Evolutionary conservation across 2,113 vertebrate genomes (phyloP), one percentile per base, ranked within the genome.

Genomic region (Larimichthys polyactis): DNA sequence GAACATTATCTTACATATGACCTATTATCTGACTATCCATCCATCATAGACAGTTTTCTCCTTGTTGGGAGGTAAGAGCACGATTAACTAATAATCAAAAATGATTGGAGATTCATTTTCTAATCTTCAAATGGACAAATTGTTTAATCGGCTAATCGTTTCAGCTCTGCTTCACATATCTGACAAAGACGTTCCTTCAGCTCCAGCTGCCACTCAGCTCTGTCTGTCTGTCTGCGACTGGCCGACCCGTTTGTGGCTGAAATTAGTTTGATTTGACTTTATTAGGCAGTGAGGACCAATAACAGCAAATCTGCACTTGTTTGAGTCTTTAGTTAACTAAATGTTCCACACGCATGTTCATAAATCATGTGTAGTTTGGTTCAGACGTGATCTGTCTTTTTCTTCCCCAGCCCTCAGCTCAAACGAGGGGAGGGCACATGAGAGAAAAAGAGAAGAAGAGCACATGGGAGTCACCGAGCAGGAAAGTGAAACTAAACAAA

Each of bases 41-140:
- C 98, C 98, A 82, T 99, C 97, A 48, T 97, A 99, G 7, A 95
- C 75, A 0, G 95, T 98, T 54, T 95, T 96, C 29, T 93, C 89
- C 24, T 91, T 90, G 90, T 98, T 95, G 70, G 96, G 95, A 0
- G 97, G 96, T 71, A 99, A 75, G 12, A 99, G 92, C 70, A 97
- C 5, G 7, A 6, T 2, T 16, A 51, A 51, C 16, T 51, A 36
- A 7, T 36, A 36, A 36, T 17, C 5, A 0, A 5, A 19, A 51
- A 51, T 52, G 17, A 20, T 36, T 36, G 19, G 8, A 52, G 19
- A 52, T n/a, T 52, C 7, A 22, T 55, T 22, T 22, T 55, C 20
- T 55, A 11, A 4, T 4, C n/a, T 11, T 55, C 11, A 11, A 22
- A 55, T 55, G n/a, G 52, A 9, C 9, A 55, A 36, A 36, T 55